phyloP scores from a whole-genome alignment of 1,140 invertebrate genomes.

The Scylla paramamosain region DNA sequence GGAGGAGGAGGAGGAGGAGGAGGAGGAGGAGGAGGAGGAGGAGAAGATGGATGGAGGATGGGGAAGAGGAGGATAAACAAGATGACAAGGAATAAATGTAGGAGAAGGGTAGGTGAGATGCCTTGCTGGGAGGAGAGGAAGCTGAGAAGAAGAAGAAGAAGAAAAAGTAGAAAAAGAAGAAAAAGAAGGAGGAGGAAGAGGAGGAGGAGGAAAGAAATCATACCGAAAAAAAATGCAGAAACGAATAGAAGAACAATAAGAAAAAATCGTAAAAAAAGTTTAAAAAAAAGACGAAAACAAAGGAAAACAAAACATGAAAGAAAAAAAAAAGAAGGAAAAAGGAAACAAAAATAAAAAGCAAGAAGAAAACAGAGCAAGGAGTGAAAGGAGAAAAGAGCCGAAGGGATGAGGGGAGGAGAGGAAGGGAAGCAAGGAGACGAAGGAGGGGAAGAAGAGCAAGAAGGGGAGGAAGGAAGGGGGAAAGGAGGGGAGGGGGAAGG shows the following conservation, averaged over 20 bases:
- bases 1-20: neutral
- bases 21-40: neutral
- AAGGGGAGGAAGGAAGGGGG: neutral
- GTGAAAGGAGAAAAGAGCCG: too few species aligned
- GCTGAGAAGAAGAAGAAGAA: neutral
- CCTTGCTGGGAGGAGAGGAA: neutral
- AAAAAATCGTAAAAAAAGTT: neutral
- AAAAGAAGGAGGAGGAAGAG: neutral
- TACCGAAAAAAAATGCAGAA: neutral
- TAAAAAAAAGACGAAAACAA: too few species aligned
- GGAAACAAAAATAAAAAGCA: too few species aligned
- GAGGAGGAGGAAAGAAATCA: neutral
- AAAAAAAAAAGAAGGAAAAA: too few species aligned
- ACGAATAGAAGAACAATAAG: neutral
- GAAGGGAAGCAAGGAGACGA: neutral
- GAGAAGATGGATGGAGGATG: neutral
- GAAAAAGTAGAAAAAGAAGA: neutral
- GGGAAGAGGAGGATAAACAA: neutral
- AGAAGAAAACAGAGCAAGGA: too few species aligned
- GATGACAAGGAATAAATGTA: neutral
- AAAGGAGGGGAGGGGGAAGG: neutral
- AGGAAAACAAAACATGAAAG: neutral
- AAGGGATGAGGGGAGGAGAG: neutral
- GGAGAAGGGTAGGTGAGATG: constrained; percentile 22
- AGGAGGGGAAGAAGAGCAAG: neutral